Percentiles rank a stretch among this genome's conserved stretches.
Evolutionary conservation across 2,888 invertebrate genomes (phyloP).

Genomic region (Stenchaetothrips biformis): DNA sequence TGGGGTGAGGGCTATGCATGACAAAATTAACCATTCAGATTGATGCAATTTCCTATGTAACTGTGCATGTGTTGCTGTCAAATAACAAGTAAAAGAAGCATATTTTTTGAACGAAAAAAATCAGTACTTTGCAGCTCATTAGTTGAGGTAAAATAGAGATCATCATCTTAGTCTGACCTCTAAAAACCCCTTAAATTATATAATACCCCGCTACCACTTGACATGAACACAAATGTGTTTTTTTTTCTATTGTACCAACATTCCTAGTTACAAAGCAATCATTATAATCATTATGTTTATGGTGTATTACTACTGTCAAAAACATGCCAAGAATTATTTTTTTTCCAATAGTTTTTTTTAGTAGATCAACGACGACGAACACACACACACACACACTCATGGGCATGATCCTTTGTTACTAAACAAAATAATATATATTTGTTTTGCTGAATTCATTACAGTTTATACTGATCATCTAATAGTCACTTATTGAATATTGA

Average conservation of each 20-base stretch:
- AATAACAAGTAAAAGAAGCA: no score
- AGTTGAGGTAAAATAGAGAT: no score
- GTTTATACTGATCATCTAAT: no score
- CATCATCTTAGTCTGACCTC: no score
- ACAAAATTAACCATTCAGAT: not conserved
- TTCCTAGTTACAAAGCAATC: not conserved
- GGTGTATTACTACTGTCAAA: not conserved
- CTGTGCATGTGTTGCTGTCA: not conserved
- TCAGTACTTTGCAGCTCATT: no score
- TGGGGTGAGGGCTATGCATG: not conserved
- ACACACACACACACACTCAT: no score
- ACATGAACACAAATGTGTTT: not conserved
- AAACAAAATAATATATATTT: not conserved
- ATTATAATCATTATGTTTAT: not conserved
- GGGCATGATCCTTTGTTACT: constrained; percentile 15
- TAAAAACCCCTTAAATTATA: no score
- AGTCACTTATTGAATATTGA: not conserved
- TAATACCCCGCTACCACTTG: not conserved
- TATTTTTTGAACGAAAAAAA: no score
- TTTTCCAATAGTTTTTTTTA: not conserved
- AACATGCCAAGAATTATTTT: not conserved
- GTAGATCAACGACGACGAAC: no score
- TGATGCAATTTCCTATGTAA: not conserved
- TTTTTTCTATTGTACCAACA: not conserved
- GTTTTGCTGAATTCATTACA: not conserved